phyloP scores from a whole-genome alignment of 2,113 vertebrate species.

The Hylia prasina region DNA sequence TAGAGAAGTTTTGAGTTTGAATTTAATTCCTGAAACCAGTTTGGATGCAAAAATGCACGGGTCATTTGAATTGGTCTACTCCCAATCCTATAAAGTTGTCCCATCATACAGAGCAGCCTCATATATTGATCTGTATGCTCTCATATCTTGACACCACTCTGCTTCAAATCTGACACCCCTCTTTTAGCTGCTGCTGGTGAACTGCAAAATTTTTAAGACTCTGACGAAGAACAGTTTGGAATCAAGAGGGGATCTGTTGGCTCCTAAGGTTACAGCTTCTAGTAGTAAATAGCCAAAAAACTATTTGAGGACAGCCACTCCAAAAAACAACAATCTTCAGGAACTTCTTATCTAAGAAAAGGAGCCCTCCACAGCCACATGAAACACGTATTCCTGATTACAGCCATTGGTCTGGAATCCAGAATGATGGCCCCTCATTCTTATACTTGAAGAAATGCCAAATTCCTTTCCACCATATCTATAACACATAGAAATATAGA shows the following conservation, averaged over 20 bases:
- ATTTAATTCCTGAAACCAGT: not conserved
- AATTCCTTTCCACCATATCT: not conserved
- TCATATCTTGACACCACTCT: not conserved
- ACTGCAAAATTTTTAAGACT: not conserved
- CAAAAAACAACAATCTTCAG: not conserved
- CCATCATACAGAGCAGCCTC: not conserved
- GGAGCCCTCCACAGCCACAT: not conserved
- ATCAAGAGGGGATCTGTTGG: not conserved
- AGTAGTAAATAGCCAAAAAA: not conserved
- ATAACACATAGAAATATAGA: not conserved
- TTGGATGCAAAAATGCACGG: not conserved
- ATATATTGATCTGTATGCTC: not conserved
- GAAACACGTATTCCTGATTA: not conserved
- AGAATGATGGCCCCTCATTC: not conserved
- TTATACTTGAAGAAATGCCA: not conserved
- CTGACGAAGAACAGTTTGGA: not conserved
- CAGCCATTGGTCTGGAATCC: not conserved
- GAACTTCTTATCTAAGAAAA: not conserved
- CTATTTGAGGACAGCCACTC: not conserved
- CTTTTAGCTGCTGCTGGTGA: not conserved
- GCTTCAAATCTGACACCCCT: not conserved
- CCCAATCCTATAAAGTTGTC: not conserved
- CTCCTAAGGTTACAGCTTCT: not conserved
- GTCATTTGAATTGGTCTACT: not conserved
- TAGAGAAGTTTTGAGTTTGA: not conserved